These are phyloP conservation scores for Aspidoscelis tigris DNA, from an alignment of 2,113 vertebrate species.

Conservation along the genomic window DNA sequence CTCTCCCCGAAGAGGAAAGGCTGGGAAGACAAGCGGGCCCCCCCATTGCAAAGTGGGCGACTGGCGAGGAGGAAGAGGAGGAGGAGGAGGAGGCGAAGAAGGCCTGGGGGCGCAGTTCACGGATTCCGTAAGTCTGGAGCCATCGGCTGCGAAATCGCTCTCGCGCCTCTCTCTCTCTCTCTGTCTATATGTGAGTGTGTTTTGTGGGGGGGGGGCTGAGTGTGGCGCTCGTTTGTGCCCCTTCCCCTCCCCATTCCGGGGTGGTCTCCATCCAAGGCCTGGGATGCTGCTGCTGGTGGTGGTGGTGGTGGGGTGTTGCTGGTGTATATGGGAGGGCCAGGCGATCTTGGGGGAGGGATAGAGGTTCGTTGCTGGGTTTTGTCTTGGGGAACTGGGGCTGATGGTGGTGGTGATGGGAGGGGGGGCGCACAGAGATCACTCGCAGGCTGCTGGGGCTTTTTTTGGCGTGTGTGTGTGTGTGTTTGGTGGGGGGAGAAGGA, in stretches of 20 bases:
- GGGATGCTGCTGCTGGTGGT: no score
- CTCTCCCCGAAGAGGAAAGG: background rate
- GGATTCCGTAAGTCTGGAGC: constrained; percentile 34
- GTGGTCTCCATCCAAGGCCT: background rate
- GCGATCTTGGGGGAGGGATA: no score
- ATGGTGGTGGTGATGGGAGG: no score
- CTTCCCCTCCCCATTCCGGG: background rate
- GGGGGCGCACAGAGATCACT: background rate
- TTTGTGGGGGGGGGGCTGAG: background rate
- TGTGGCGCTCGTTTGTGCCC: background rate
- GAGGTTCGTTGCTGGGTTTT: no score
- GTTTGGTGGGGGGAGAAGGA: background rate
- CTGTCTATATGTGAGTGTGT: background rate
- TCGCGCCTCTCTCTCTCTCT: rapidly evolving
- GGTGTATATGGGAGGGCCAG: no score
- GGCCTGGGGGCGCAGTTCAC: constrained; percentile 24
- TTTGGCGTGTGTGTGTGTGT: background rate
- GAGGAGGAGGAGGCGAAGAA: background rate
- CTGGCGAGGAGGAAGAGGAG: background rate
- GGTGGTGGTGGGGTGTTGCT: no score
- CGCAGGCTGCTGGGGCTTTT: no score
- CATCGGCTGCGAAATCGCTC: background rate
- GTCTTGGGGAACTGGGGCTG: background rate
- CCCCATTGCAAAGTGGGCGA: background rate
- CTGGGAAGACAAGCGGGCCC: background rate